Percentiles rank a stretch among this genome's conserved stretches.
These are phyloP conservation scores for Pitangus sulphuratus DNA, from an alignment of 2,797 vertebrate genomes.

Conservation along the genomic window DNA sequence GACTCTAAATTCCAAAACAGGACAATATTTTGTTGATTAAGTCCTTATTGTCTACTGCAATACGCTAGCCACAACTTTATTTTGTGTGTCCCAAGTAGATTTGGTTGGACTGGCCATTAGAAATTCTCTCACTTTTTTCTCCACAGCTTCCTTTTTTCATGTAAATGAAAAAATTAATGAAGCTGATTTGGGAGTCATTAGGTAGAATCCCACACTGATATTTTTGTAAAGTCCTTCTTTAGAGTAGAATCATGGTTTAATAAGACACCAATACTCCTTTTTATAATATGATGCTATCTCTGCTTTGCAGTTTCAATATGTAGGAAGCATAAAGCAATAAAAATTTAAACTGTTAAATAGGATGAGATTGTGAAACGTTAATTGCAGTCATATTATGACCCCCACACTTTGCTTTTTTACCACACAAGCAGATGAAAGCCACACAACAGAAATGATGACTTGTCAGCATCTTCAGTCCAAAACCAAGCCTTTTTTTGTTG, in stretches of 20 bases:
- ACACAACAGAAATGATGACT: not conserved
- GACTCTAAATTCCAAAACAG: not conserved
- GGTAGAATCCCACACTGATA: not conserved
- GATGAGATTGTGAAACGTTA: constrained; percentile 1
- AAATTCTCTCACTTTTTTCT: not conserved
- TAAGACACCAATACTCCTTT: not conserved
- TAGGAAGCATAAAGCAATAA: not conserved
- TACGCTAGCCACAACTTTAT: not conserved
- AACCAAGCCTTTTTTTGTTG: not conserved
- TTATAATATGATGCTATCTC: not conserved
- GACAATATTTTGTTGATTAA: not conserved
- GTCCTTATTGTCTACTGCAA: not conserved
- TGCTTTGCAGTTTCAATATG: not conserved
- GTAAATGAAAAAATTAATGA: not conserved
- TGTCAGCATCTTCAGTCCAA: not conserved
- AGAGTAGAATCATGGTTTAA: not conserved
- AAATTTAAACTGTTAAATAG: not conserved
- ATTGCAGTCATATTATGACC: not conserved
- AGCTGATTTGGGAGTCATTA: not conserved
- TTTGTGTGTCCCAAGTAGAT: not conserved
- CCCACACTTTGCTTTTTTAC: not conserved
- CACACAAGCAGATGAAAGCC: not conserved
- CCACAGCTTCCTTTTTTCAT: not conserved
- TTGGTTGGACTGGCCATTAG: not conserved
- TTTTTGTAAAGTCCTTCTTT: not conserved